phyloP scores from a whole-genome alignment of 2,113 vertebrate species.

The Atractosteus spatula region DNA sequence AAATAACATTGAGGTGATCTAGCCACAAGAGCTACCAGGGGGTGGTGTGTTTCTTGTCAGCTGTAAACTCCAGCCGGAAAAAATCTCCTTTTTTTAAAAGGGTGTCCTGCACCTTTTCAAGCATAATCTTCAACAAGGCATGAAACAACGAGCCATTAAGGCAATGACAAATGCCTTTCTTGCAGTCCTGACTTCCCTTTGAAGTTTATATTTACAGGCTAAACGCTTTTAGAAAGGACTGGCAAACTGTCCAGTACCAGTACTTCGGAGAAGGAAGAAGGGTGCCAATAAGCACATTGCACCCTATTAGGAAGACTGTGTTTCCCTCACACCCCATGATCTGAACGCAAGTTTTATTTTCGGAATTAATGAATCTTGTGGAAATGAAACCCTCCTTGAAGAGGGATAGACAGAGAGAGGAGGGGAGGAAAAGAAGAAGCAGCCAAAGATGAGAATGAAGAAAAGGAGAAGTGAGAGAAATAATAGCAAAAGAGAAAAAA shows the following conservation, averaged over 20 bases:
- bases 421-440: slow-evolving; percentile 36
- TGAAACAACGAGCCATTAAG: slow-evolving; percentile 39
- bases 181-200: neutral
- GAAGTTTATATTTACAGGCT: slow-evolving; percentile 2
- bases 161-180: slow-evolving; percentile 27
- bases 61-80: neutral
- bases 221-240: slow-evolving; percentile 3
- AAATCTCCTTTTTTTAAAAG: slow-evolving; percentile 4
- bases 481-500: slow-evolving; percentile 37
- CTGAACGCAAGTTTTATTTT: neutral
- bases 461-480: slow-evolving; percentile 51
- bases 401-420: slow-evolving; percentile 24
- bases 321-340: neutral
- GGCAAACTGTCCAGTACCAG: slow-evolving; percentile 2
- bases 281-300: slow-evolving; percentile 5
- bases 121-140: slow-evolving; percentile 38
- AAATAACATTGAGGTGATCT: too few species aligned
- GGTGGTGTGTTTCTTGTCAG: neutral
- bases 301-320: neutral
- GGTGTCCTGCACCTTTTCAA: slow-evolving; percentile 24
- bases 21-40: neutral
- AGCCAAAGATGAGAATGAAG: slow-evolving; percentile 43
- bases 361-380: neutral
- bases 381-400: neutral
- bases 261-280: neutral